A percentile compares a stretch with the other conserved stretches of the same genome.
Conservation (phyloP, 2,113 vertebrate genomes). For the Lipophrys pholis region DNA sequence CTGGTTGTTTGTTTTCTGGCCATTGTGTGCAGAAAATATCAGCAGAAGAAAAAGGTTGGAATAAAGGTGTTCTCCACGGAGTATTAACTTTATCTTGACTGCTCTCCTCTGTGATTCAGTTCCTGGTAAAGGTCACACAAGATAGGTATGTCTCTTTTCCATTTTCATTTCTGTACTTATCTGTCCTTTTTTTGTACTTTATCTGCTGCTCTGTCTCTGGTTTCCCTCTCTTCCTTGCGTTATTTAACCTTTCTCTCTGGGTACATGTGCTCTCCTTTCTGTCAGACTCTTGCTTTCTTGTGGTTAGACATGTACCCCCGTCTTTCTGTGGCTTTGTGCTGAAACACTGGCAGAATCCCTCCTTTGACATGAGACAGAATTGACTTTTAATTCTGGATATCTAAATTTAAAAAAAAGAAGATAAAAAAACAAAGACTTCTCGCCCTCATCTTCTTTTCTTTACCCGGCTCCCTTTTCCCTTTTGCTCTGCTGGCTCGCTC, state of each 20-base stretch:
- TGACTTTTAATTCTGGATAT: conserved; percentile 9
- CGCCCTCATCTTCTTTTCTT: conserved; percentile 12
- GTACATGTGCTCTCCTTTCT: conserved; percentile 18
- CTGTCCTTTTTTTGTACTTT: conserved; percentile 55
- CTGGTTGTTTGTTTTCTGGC: conserved; percentile 43
- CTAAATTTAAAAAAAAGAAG: background rate
- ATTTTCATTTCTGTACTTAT: conserved; percentile 69
- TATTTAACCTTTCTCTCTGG: conserved; percentile 52
- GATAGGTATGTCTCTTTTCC: conserved; percentile 67
- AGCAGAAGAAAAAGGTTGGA: conserved; percentile 67
- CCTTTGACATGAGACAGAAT: background rate
- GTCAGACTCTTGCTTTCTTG: background rate
- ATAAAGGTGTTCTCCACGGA: conserved; percentile 68
- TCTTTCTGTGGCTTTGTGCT: conserved; percentile 2
- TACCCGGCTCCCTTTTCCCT: background rate
- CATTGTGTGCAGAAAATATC: conserved; percentile 66
- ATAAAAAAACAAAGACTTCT: background rate
- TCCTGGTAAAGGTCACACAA: conserved; percentile 68
- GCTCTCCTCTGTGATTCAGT: conserved; percentile 60
- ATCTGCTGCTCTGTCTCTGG: conserved; percentile 43
- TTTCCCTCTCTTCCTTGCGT: conserved; percentile 22
- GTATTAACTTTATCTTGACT: conserved; percentile 67
- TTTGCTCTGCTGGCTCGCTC: conserved; percentile 32
- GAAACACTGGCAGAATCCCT: conserved; percentile 1
- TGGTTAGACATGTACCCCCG: conserved; percentile 11